A percentile compares a stretch with the other conserved stretches of the same genome.
Conservation (phyloP, 2,888 invertebrate species). For the Aleiodes testaceus region DNA sequence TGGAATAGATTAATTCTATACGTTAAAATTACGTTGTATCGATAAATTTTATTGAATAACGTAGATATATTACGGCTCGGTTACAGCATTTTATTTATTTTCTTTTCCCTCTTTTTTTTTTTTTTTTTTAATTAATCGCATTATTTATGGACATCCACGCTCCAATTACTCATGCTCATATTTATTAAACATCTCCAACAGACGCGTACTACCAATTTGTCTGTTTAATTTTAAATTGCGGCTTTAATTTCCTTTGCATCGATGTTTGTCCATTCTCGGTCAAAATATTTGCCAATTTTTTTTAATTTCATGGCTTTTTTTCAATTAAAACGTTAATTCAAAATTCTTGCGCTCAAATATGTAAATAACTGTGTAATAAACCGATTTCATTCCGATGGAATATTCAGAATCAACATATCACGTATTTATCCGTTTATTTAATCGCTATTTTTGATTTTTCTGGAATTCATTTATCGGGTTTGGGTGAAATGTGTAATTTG, state of each 20-base stretch:
- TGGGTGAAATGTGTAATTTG: no score
- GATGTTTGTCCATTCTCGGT: not conserved
- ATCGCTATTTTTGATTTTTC: not conserved
- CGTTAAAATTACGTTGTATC: constrained; percentile 52
- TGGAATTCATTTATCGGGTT: not conserved
- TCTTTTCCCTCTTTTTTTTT: not conserved
- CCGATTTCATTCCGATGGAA: no score
- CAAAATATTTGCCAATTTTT: no score
- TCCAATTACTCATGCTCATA: constrained; percentile 24
- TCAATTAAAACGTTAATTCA: no score
- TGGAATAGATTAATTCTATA: constrained; percentile 51
- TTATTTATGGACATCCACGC: constrained; percentile 26
- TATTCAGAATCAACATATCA: no score
- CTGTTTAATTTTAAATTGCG: constrained; percentile 4
- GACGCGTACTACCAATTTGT: constrained; percentile 10
- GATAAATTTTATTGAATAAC: constrained; percentile 47
- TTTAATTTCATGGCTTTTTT: no score
- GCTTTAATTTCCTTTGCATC: not conserved
- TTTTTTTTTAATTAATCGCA: constrained; percentile 11
- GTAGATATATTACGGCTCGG: constrained; percentile 32
- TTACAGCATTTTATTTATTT: constrained; percentile 27
- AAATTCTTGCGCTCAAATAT: no score
- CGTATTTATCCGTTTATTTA: constrained; percentile 6
- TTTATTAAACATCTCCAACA: constrained; percentile 9
- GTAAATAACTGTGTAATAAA: no score